phyloP scores from a whole-genome alignment of 2,113 vertebrate genomes.

The Nycticryphes semicollaris region DNA sequence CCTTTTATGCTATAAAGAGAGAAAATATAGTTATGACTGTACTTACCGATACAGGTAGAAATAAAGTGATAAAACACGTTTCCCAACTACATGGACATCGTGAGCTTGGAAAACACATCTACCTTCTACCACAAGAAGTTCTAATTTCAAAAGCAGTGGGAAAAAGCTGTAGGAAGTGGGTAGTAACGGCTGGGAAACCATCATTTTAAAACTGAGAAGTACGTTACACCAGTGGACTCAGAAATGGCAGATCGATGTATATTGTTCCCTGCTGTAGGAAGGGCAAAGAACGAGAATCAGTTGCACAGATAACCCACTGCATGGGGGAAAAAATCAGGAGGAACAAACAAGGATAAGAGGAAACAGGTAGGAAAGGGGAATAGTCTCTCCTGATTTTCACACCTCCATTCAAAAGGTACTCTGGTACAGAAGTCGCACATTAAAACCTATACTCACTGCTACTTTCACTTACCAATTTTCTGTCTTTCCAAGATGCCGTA shows the following conservation, averaged over 20 bases:
- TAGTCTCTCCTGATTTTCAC: background rate
- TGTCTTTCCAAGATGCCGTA: background rate
- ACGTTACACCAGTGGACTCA: background rate
- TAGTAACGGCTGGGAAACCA: background rate
- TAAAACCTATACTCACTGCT: background rate
- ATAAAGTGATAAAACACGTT: background rate
- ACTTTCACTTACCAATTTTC: background rate
- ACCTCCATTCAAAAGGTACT: background rate
- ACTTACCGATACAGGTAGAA: background rate
- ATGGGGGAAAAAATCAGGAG: background rate
- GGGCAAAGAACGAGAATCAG: accelerated
- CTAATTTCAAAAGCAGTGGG: background rate
- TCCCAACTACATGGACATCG: background rate
- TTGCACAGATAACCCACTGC: background rate
- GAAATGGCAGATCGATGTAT: background rate
- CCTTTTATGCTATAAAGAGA: no score
- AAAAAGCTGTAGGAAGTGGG: background rate
- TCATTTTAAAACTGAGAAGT: background rate
- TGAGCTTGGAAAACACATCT: background rate
- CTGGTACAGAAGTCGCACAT: background rate
- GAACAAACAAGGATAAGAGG: background rate
- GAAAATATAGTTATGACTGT: background rate
- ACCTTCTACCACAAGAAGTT: background rate
- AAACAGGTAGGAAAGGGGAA: background rate
- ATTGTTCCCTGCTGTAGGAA: background rate